Base-by-base conservation (phyloP, 1,140 invertebrate genomes). In the Cydia amplana region DNA sequence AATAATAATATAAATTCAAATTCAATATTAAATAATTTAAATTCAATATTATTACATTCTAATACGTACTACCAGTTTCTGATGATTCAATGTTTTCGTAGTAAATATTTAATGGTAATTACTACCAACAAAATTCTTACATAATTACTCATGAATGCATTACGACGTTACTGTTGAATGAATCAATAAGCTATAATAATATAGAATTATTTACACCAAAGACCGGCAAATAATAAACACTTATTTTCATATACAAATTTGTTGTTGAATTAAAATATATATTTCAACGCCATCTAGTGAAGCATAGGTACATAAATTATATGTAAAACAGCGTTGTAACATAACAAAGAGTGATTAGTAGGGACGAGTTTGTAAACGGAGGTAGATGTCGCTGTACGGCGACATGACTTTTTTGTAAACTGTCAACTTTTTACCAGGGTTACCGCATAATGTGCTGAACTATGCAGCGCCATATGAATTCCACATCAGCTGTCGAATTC, bases 31-130 rank as follows among this genome's bases (percentile, higher is more conserved):
- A 16, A 16, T 16, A 46, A 46, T 46, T 46, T 6, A n/a, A 20
- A 55, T 18, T 40, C 7, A 55, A 18, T 55, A 55, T 23, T 60
- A 60, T 60, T 60, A 60, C 9, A 1, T 60, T 18, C 16, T n/a
- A 7, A 51, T 18, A 6, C 0, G 6, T 51, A 51, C 49, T 18
- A 18, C 49, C 16, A 18, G 49, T 7, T 18, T 16, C n/a, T 18
- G 49, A 64, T 64, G 60, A 65, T n/a, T 32, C 64, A 67, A 67
- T 67, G n/a, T 32, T 28, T 36, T 25, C 28, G 23, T 67, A n/a
- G n/a, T 70, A n/a, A 36, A 2, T 70, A 23, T 70, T 60, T 60
- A 23, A 60, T 60, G n/a, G 20, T 20, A 60, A 60, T 55, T 55
- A 55, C 55, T 60, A 23, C 28, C 2, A 32, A 7, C 64, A 65